Evolutionary conservation across 1,140 invertebrate species (phyloP).

Genomic region (Drosophila lowei): DNA sequence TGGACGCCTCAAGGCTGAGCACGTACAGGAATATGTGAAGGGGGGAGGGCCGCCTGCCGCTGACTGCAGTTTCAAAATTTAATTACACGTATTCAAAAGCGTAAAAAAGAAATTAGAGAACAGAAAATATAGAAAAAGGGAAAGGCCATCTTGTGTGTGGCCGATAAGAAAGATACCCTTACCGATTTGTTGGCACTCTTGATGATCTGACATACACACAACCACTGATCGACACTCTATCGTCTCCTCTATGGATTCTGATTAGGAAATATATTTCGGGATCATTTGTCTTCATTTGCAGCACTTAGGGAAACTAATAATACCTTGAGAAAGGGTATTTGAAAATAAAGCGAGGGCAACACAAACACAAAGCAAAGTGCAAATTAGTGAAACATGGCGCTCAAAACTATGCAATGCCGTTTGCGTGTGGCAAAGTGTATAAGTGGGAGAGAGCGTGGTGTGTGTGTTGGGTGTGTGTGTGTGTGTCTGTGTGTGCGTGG

Average conservation of each 20-base stretch:
- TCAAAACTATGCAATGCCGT: conserved; percentile 54
- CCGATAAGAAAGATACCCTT: neutral
- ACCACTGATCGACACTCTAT: no score
- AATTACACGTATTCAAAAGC: conserved; percentile 76
- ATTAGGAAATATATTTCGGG: no score
- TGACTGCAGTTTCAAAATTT: conserved; percentile 54
- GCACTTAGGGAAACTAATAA: no score
- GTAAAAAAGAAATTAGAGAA: conserved; percentile 61
- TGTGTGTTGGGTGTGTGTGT: neutral
- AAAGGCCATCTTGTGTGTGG: neutral
- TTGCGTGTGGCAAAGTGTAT: conserved; percentile 2
- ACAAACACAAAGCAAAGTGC: conserved; percentile 64
- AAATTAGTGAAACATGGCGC: conserved; percentile 74
- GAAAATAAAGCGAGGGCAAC: conserved; percentile 26
- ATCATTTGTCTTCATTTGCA: no score
- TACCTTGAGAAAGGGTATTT: conserved; percentile 1
- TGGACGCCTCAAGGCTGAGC: conserved; percentile 42
- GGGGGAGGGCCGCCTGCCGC: conserved; percentile 1
- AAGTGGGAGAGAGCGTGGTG: neutral
- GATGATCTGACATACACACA: no score
- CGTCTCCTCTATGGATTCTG: no score
- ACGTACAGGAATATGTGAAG: conserved; percentile 28
- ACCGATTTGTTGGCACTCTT: no score
- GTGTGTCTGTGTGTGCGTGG: conserved; percentile 31
- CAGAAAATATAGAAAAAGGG: conserved; percentile 29